Base-by-base conservation (phyloP, 2,888 invertebrate genomes). In the Heliconius erato region DNA sequence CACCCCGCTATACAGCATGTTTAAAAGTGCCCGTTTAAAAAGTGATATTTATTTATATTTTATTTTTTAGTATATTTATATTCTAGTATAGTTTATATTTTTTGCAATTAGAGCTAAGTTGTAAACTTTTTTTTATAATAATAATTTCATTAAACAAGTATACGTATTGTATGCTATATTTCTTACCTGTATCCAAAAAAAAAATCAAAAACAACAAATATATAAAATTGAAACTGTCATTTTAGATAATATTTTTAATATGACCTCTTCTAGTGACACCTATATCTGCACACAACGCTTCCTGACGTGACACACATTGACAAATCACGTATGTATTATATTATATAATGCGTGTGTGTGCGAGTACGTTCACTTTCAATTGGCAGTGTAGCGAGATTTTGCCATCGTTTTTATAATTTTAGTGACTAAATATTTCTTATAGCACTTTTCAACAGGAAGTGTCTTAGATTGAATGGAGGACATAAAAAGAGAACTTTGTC, bases 351-450 rank as follows among this genome's bases (percentile, higher is more conserved):
- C 79, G 65, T 86, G 84, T 89, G 89, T 90, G 89, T 85, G 88
- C 79, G 63, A 67, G 69, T 76, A 89, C 94, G 90, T 93, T 94
- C 93, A 94, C 94, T 94, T 94, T 94, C 94, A 90, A 91, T 91
- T 89, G 86, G 87, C 90, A 87, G 89, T 88, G 89, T 85, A 87
- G 79, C 77, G 82, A 82, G 84, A 79, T 79, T 80, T 78, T 81
- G 68, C 79, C 84, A 72, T 80, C 74, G 59, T 79, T 85, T 71
- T 83, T 80, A 79, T 71, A 54, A 54, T 54, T 54, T 54, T 69
- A 74, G 28, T 44, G 12, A 49, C 28, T 28, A 6, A 28, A 65
- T 67, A 78, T 76, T 76, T 35, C 35, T 35, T 16, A 19, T 54
- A 54, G 7, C 19, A 54, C 54, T 19, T 54, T 54, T 54, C 40